Base-by-base conservation (phyloP, 2,113 vertebrate genomes). In the Castor canadensis region DNA sequence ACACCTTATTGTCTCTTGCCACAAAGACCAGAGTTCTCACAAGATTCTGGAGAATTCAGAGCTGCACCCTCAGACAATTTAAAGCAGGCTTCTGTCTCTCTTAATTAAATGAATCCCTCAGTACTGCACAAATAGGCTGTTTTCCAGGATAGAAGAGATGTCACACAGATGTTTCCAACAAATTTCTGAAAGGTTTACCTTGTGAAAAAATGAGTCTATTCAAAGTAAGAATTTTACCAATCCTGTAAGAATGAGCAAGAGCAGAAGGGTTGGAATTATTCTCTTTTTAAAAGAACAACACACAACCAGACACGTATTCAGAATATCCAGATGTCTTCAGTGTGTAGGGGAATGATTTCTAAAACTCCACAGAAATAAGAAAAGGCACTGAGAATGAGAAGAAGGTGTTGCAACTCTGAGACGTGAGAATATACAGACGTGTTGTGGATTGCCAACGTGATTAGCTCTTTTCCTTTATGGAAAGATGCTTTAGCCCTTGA, bases 381-480 rank as follows among this genome's bases (percentile, higher is more conserved):
- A 85, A 81, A 88, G 43, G 69, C 77, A 75, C 52, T 5, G 49
- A 82, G 40, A 71, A 87, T 0, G 2, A 35, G 12, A 82, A 79
- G 82, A 86, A 86, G 89, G 89, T 64, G 83, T 16, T 82, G 45
- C 56, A n/a, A 95, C 82, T 86, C 89, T 80, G 92, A 97, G 82
- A 35, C 92, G 83, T 97, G 98, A 96, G 56, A 97, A 96, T 80
- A 90, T 92, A 92, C 96, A 98, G 98, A 96, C 77, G 96, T 62
- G 89, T 80, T 89, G 67, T 54, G 9, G 88, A 87, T 32, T 89
- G 90, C 95, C 97, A 98, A 89, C 87, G 96, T 96, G 93, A 88
- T 91, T 89, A 96, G 91, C 91, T 62, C 92, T 86, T 86, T 84
- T 45, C 3, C 89, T 96, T 95, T 93, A 94, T 1, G 52, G 96